Evolutionary conservation across 2,113 vertebrate genomes (phyloP), one percentile per base, ranked within the genome.

Genomic region (Grus americana): DNA sequence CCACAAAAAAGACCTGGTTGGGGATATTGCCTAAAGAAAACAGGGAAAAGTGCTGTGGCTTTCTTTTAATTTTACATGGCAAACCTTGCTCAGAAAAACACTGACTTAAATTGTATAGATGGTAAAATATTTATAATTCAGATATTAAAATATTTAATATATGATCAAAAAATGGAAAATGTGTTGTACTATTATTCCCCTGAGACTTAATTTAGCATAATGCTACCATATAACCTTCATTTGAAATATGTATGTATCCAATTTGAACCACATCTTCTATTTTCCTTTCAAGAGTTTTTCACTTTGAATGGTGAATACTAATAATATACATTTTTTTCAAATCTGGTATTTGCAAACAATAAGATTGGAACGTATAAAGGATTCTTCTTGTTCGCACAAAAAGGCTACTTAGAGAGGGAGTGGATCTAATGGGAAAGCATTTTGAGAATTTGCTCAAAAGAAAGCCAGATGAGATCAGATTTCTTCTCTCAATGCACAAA

Each of bases 391-490:
- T 81, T 95, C 12, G 15, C 36, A 9, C 29, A 72, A 78, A 93
- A 95, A 92, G 54, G 11, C 38, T 98, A 96, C 90, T 97, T 95
- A 98, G 91, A 98, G 94, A 98, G 96, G 96, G 97, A 95, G 91
- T 97, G 97, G 88, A 97, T 97, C 79, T 96, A 97, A 97, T 96
- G 97, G 96, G 97, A 98, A 99, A 98, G 95, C 12, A 96, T 98
- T 98, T 97, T 95, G 98, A 98, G 97, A 38, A 96, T 98, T 98
- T 97, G 83, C 96, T 98, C 97, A 97, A 81, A 58, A 98, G 96
- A 97, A 97, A 97, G 94, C 97, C 97, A 98, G 97, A 97, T 96
- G 95, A 97, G 97, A 98, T 99, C 95, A 97, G 92, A 97, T 98
- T 98, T 98, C 97, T 83, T 96, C 89, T 95, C 89, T 97, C 73